phyloP scores from a whole-genome alignment of 2,797 vertebrate species.

The Numenius phaeopus region DNA sequence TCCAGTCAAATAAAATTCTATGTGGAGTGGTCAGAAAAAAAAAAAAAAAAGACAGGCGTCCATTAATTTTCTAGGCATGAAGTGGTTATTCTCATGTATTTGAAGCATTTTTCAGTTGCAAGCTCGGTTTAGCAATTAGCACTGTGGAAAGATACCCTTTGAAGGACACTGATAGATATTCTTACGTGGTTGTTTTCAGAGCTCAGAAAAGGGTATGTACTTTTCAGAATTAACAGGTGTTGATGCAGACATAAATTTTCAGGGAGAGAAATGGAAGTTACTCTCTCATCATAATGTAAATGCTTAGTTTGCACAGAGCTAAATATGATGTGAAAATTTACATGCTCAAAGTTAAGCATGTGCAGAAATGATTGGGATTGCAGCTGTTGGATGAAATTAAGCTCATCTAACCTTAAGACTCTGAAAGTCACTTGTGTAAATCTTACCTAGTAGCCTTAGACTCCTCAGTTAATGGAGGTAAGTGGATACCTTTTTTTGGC shows the following conservation, averaged over 20 bases:
- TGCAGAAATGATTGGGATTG: background rate
- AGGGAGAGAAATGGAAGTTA: background rate
- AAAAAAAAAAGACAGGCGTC: fast-evolving
- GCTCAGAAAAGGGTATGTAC: background rate
- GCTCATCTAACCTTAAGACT: background rate
- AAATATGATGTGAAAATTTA: background rate
- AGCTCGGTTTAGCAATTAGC: background rate
- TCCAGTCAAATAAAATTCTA: background rate
- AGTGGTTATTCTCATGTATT: background rate
- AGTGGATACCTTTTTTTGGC: background rate
- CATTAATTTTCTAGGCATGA: conserved; percentile 5
- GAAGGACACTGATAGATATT: conserved; percentile 25
- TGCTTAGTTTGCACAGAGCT: background rate
- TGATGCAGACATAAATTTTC: background rate
- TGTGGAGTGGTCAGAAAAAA: background rate
- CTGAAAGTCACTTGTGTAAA: background rate
- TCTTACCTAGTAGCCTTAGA: background rate
- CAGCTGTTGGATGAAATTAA: background rate
- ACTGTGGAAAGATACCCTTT: conserved; percentile 4
- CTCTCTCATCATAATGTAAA: background rate
- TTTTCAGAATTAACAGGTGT: conserved; percentile 35
- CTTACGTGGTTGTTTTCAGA: background rate
- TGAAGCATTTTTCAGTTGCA: background rate
- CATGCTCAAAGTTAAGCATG: background rate
- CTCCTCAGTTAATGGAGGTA: background rate